Percentiles rank a stretch among this genome's conserved stretches.
phyloP scores from a whole-genome alignment of 2,888 invertebrate species.

The Eilema sororculum region DNA sequence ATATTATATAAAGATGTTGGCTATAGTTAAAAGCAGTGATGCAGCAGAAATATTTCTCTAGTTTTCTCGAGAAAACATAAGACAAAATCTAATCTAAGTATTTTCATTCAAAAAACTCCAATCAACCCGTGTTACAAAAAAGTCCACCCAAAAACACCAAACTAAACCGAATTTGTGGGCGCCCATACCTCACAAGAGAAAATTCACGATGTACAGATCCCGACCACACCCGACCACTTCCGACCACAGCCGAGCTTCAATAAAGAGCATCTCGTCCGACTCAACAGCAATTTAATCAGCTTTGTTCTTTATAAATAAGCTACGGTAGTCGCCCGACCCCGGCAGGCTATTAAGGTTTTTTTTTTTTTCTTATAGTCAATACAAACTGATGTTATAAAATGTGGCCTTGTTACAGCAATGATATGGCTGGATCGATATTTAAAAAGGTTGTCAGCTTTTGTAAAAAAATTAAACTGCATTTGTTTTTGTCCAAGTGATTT shows the following conservation, averaged over 20 bases:
- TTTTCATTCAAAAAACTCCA: slow-evolving; percentile 27
- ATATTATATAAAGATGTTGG: slow-evolving; percentile 11
- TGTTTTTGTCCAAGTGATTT: no score
- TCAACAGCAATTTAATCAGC: slow-evolving; percentile 75
- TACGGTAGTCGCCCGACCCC: slow-evolving; percentile 58
- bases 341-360: slow-evolving; percentile 57
- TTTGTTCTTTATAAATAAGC: slow-evolving; percentile 73
- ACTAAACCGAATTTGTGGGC: slow-evolving; percentile 46
- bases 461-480: neutral
- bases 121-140: slow-evolving; percentile 48
- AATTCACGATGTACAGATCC: slow-evolving; percentile 43
- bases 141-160: slow-evolving; percentile 46
- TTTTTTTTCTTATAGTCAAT: slow-evolving; percentile 46
- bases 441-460: slow-evolving; percentile 13
- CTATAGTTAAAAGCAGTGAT: slow-evolving; percentile 23
- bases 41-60: slow-evolving; percentile 20
- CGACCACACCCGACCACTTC: slow-evolving; percentile 36
- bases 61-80: slow-evolving; percentile 9
- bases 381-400: slow-evolving; percentile 44
- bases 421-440: slow-evolving; percentile 27
- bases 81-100: neutral
- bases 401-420: slow-evolving; percentile 43
- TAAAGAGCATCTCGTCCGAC: slow-evolving; percentile 64
- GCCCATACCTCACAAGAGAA: slow-evolving; percentile 43
- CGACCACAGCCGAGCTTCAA: slow-evolving; percentile 58